Conservation (phyloP, 2,888 invertebrate genomes). For the Phengaris alcon region DNA sequence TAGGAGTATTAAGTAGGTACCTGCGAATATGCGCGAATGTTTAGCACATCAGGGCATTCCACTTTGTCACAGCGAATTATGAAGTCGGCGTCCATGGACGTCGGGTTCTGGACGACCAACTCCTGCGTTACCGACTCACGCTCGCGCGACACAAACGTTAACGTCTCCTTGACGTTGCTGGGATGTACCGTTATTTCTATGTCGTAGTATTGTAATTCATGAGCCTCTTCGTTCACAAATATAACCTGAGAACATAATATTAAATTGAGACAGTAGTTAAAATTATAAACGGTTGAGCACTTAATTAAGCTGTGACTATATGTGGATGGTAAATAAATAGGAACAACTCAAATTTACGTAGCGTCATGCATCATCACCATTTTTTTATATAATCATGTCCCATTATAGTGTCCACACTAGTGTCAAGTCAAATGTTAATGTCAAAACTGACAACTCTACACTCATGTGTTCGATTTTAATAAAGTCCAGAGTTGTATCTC, state of each 20-base stretch:
- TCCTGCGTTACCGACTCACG: conserved; percentile 60
- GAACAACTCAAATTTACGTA: no score
- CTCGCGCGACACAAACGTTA: conserved; percentile 58
- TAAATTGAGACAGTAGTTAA: no score
- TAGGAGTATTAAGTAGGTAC: conserved; percentile 41
- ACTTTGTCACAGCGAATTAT: conserved; percentile 51
- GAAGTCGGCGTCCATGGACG: conserved; percentile 52
- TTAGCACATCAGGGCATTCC: conserved; percentile 49
- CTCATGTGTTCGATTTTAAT: no score
- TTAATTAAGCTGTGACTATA: no score
- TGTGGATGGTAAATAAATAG: no score
- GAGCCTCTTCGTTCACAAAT: conserved; percentile 57
- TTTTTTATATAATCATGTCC: no score
- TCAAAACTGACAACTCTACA: no score
- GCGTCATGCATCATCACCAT: no score
- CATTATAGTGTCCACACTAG: no score
- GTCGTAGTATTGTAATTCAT: conserved; percentile 67
- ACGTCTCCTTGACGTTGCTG: conserved; percentile 57
- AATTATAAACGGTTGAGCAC: no score
- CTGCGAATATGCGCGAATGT: conserved; percentile 59
- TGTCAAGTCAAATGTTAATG: no score
- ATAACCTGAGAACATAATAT: conserved; percentile 47
- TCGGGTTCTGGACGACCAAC: conserved; percentile 56
- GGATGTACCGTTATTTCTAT: conserved; percentile 52
- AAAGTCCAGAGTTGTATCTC: no score